phyloP scores from a whole-genome alignment of 64 coral and sea anemone genomes.

The Porites australiensis region DNA sequence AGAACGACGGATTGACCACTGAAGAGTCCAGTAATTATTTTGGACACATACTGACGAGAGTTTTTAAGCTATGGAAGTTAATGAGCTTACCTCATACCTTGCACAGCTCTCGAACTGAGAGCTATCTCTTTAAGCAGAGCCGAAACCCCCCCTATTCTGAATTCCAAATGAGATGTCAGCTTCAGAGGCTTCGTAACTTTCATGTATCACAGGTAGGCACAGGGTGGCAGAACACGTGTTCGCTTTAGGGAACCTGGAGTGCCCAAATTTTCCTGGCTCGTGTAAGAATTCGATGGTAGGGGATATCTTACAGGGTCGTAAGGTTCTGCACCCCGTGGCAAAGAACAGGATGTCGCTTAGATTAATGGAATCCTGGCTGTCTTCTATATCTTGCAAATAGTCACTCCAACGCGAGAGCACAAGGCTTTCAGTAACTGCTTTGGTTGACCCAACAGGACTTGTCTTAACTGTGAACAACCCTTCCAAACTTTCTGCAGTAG shows the following conservation, averaged over 20 bases:
- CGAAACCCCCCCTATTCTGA: conserved; percentile 55
- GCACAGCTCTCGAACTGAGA: too few relatives aligned
- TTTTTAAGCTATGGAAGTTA: too few relatives aligned
- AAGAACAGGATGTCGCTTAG: conserved; percentile 65
- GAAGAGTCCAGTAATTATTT: too few relatives aligned
- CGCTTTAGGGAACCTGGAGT: conserved; percentile 48
- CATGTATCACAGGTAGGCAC: conserved; percentile 53
- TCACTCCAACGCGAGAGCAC: conserved; percentile 69
- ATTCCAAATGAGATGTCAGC: conserved; percentile 71
- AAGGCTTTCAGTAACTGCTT: conserved; percentile 58
- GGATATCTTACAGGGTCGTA: conserved; percentile 43
- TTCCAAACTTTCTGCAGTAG: conserved; percentile 54
- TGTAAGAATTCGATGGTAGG: conserved; percentile 62
- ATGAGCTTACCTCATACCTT: too few relatives aligned
- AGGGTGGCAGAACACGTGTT: conserved; percentile 35
- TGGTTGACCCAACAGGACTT: conserved; percentile 58
- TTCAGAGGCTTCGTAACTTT: conserved; percentile 48
- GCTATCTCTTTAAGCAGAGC: conserved; percentile 12
- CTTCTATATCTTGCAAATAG: conserved; percentile 69
- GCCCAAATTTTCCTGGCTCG: conserved; percentile 2
- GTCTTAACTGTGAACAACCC: conserved; percentile 10
- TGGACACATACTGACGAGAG: too few relatives aligned
- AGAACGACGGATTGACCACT: too few relatives aligned
- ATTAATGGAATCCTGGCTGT: conserved; percentile 4
- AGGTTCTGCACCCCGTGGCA: conserved; percentile 19